These are phyloP conservation scores for Idaea dimidiata DNA, from an alignment of 2,888 invertebrate species.

Conservation along the genomic window DNA sequence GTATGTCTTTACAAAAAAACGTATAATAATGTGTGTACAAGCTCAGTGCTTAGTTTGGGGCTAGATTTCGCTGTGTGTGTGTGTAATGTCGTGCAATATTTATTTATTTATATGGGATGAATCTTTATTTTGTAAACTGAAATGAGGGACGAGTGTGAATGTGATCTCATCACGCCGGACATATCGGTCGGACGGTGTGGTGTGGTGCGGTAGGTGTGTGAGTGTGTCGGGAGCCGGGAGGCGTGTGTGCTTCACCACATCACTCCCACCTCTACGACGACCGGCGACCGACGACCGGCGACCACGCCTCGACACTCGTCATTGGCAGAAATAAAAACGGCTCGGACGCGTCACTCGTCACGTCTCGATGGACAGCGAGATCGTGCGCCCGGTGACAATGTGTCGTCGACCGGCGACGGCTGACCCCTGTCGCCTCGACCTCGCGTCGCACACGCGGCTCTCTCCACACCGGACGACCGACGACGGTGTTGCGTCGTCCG, in stretches of 20 bases:
- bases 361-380: slow-evolving; percentile 73
- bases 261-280: slow-evolving; percentile 66
- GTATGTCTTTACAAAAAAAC: too few relatives aligned
- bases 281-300: neutral
- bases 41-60: too few relatives aligned
- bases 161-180: neutral
- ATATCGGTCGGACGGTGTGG: neutral
- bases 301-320: slow-evolving; percentile 80
- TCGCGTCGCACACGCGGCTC: slow-evolving; percentile 44
- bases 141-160: too few relatives aligned
- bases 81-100: too few relatives aligned
- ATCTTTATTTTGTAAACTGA: too few relatives aligned
- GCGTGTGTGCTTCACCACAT: slow-evolving; percentile 60
- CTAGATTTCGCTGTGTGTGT: too few relatives aligned
- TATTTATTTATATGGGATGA: too few relatives aligned
- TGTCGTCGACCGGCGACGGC: slow-evolving; percentile 57
- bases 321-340: slow-evolving; percentile 81
- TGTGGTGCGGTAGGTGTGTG: slow-evolving; percentile 42
- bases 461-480: neutral
- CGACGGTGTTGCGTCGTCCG: slow-evolving; percentile 51
- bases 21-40: too few relatives aligned
- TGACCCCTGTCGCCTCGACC: slow-evolving; percentile 39
- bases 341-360: slow-evolving; percentile 79
- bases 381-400: slow-evolving; percentile 75
- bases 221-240: slow-evolving; percentile 71